A percentile compares a stretch with the other conserved stretches of the same genome.
Conservation (phyloP, 2,888 invertebrate genomes). For the Tribolium freemani region DNA sequence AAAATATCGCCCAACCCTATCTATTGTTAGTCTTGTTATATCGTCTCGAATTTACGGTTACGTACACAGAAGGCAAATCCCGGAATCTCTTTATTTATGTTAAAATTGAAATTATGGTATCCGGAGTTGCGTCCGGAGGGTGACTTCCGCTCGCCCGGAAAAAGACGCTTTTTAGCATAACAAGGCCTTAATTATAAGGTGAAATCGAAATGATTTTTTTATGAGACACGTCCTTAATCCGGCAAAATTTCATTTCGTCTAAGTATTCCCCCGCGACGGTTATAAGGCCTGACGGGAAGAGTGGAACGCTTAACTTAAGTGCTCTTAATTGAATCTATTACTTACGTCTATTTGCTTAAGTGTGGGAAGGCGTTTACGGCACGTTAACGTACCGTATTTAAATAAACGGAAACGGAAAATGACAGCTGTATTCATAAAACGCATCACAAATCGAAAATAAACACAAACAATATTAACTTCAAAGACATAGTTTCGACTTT, state of each 20-base stretch:
- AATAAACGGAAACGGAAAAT: background rate
- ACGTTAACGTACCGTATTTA: background rate
- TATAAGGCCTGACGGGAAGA: conserved; percentile 14
- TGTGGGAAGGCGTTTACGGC: background rate
- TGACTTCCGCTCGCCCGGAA: background rate
- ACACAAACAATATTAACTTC: background rate
- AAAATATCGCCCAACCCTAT: conserved; percentile 40
- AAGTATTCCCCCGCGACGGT: conserved; percentile 11
- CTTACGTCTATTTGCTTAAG: conserved; percentile 23
- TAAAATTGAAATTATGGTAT: conserved; percentile 35
- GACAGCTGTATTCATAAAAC: background rate
- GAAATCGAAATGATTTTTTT: conserved; percentile 1
- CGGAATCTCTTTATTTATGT: conserved; percentile 34
- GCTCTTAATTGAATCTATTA: conserved; percentile 28
- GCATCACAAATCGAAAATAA: background rate
- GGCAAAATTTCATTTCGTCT: conserved; percentile 18
- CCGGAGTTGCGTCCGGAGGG: background rate
- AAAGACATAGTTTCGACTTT: background rate
- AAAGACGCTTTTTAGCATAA: conserved; percentile 3
- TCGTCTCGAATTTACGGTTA: conserved; percentile 28
- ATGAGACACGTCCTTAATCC: background rate
- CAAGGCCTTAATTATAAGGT: conserved; percentile 6
- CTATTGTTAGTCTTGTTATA: conserved; percentile 39
- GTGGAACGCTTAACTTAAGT: conserved; percentile 21
- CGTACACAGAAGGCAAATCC: conserved; percentile 31